Base-by-base conservation (phyloP, 2,888 invertebrate species). In the Psylliodes chrysocephalus region DNA sequence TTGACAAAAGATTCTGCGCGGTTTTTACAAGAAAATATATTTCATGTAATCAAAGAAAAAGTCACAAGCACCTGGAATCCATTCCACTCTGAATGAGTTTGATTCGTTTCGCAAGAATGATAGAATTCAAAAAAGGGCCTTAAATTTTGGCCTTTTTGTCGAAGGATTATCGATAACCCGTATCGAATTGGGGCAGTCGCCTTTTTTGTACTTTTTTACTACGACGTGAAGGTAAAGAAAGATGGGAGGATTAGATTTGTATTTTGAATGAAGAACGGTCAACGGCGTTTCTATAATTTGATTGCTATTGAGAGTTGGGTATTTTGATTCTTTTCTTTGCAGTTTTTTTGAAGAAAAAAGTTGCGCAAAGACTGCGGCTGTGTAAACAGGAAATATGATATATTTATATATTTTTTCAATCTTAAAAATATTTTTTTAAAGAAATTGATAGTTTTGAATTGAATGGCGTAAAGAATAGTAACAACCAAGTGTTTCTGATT, bases 131-230 rank as follows among this genome's bases (percentile, higher is more conserved):
- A 62, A 60, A 66, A 22, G 30, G 53, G 33, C 47, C 47, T 15
- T 47, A 52, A 49, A 44, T 57, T 49, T 47, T 52, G 51, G 28
- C 40, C 60, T 69, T 70, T 66, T 63, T 64, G 64, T 68, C 46
- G 51, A 51, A 46, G 71, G 70, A 72, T 72, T 70, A 72, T 60
- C 56, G 64, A 65, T 66, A 65, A 56, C 64, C 64, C 64, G 60
- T 69, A 66, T 68, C 71, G 69, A 72, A 72, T 72, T 53, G 55
- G 38, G 60, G 40, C 47, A 44, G 65, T 64, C 57, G 42, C 47
- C 28, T 62, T 44, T 53, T 64, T 67, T 64, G 52, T 51, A 35
- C 35, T 63, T 61, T 59, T 54, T 59, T 62, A 56, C 57, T 38
- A 38, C 30, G 64, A 69, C 71, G 71, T 72, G 71, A 70, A 70